phyloP scores from a whole-genome alignment of 2,113 vertebrate species.

The Hydrochoerus hydrochaeris region DNA sequence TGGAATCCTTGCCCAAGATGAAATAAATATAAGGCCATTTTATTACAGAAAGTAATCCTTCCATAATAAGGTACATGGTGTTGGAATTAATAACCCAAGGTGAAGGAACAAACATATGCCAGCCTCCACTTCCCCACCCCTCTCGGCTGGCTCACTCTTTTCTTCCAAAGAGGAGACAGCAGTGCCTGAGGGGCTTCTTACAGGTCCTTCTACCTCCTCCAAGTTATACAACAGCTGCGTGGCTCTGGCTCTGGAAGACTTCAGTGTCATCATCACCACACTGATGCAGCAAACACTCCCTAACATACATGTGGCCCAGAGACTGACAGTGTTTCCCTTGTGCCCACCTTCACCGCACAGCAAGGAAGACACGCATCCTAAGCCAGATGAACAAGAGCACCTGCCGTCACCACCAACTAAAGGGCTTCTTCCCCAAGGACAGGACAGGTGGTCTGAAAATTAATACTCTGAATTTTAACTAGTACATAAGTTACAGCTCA shows the following conservation, averaged over 20 bases:
- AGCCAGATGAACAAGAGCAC: neutral
- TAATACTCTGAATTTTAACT: slow-evolving; percentile 17
- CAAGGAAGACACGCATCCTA: neutral
- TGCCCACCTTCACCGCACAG: neutral
- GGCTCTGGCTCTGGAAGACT: neutral
- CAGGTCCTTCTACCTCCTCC: neutral
- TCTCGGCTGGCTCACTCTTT: neutral
- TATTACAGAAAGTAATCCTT: neutral
- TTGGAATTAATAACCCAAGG: neutral
- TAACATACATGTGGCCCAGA: neutral
- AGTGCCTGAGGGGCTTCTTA: neutral
- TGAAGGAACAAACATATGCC: neutral
- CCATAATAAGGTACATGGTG: neutral
- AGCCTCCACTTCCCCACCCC: neutral
- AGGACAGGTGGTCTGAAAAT: slow-evolving; percentile 4
- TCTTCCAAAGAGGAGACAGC: neutral
- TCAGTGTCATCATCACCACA: neutral
- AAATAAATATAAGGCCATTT: neutral
- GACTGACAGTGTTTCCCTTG: neutral
- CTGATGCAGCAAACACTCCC: neutral
- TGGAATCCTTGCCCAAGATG: neutral
- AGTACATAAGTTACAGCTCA: neutral
- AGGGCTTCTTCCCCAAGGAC: neutral
- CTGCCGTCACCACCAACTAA: neutral
- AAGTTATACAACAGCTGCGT: neutral